A percentile compares a stretch with the other conserved stretches of the same genome.
These are phyloP conservation scores for Wiebesia pumilae DNA, from an alignment of 1,140 invertebrate species.

Conservation along the genomic window DNA sequence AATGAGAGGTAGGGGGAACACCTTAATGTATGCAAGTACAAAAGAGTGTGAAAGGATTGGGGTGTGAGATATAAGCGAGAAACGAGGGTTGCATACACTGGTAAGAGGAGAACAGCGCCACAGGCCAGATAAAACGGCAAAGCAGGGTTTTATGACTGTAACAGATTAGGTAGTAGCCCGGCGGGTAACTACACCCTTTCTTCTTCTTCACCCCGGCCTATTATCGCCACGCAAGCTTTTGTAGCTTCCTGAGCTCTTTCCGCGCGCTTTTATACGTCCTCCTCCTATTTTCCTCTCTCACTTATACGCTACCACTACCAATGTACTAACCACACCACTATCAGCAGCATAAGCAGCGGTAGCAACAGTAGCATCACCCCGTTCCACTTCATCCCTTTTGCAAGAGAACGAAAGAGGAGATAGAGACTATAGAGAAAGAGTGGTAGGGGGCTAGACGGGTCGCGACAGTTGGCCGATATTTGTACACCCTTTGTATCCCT, in stretches of 20 bases:
- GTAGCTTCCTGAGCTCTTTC: constrained; percentile 44
- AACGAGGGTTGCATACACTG: constrained; percentile 34
- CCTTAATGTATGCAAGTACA: constrained; percentile 17
- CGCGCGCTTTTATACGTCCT: constrained; percentile 34
- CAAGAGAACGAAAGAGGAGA: constrained; percentile 6
- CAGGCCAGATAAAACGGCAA: constrained; percentile 56
- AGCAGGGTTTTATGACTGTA: constrained; percentile 62
- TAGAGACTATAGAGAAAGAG: constrained; percentile 17
- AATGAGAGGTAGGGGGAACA: constrained; percentile 2
- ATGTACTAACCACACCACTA: not conserved
- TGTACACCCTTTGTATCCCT: constrained; percentile 64
- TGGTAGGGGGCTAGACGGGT: constrained; percentile 33
- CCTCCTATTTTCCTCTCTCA: not conserved
- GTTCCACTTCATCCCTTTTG: constrained; percentile 11
- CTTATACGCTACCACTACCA: constrained; percentile 10
- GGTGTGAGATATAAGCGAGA: constrained; percentile 48
- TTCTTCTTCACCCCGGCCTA: constrained; percentile 34
- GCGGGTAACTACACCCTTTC: constrained; percentile 7
- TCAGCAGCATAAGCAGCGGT: not conserved
- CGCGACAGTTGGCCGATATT: constrained; percentile 61
- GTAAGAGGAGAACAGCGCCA: constrained; percentile 16
- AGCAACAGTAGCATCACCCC: not conserved
- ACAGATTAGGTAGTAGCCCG: constrained; percentile 58
- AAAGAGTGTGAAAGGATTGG: constrained; percentile 35
- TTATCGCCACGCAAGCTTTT: constrained; percentile 51